Evolutionary conservation across 2,888 invertebrate genomes (phyloP).

Genomic region (Shargacucullia verbasci): DNA sequence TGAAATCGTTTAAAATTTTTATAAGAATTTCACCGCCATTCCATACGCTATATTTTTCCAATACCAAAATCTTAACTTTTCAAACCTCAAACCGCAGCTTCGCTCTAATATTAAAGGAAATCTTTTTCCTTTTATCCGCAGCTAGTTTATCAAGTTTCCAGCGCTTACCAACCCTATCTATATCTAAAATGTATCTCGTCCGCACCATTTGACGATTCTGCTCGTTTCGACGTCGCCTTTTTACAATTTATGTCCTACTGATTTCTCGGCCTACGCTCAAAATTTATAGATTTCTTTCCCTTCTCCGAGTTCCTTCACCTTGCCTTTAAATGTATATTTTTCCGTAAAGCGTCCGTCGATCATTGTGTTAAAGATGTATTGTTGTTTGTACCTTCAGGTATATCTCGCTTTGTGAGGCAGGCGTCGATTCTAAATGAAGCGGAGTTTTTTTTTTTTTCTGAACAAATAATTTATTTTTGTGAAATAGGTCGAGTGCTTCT

Average conservation of each 20-base stretch:
- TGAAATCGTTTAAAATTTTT: constrained; percentile 14
- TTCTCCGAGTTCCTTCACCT: constrained; percentile 42
- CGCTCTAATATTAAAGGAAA: constrained; percentile 41
- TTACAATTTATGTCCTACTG: constrained; percentile 78
- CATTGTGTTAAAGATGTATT: constrained; percentile 47
- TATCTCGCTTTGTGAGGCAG: constrained; percentile 26
- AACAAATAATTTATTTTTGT: constrained; percentile 38
- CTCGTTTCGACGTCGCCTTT: constrained; percentile 72
- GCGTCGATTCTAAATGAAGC: constrained; percentile 9
- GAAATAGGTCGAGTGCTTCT: constrained; percentile 43
- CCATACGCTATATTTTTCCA: constrained; percentile 31
- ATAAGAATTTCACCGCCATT: constrained; percentile 27
- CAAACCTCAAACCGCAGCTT: constrained; percentile 19
- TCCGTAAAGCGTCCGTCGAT: constrained; percentile 42
- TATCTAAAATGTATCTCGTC: constrained; percentile 83
- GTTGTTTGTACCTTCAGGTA: constrained; percentile 29
- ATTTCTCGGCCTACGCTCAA: constrained; percentile 64
- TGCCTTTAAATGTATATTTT: constrained; percentile 41
- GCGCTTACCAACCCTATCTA: constrained; percentile 64
- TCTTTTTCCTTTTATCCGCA: constrained; percentile 30
- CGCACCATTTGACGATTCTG: constrained; percentile 84
- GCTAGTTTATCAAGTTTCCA: constrained; percentile 49
- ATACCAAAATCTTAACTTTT: constrained; percentile 27
- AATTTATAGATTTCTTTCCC: constrained; percentile 60
- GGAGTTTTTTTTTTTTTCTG: constrained; percentile 13